A percentile compares a stretch with the other conserved stretches of the same genome.
phyloP scores from a whole-genome alignment of 2,113 vertebrate genomes.

The Phylloscopus trochiloides region DNA sequence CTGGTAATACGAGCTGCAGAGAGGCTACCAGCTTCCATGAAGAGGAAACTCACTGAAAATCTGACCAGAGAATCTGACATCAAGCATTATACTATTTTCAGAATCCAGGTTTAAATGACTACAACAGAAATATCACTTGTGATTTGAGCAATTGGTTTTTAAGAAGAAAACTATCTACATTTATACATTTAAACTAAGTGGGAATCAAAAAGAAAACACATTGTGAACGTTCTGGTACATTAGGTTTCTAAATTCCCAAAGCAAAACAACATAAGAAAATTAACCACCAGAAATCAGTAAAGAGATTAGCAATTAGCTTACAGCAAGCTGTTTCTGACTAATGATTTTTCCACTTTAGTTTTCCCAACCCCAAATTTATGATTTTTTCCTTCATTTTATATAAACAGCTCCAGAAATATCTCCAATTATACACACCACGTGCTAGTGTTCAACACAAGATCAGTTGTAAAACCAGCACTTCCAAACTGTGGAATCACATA shows the following conservation, averaged over 20 bases:
- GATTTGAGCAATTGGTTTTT: neutral
- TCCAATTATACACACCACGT: neutral
- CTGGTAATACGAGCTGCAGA: neutral
- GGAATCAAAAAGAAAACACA: conserved; percentile 20
- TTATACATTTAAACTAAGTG: neutral
- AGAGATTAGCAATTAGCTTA: conserved; percentile 40
- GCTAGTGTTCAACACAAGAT: neutral
- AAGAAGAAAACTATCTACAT: neutral
- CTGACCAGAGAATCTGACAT: neutral
- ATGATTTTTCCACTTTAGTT: conserved; percentile 7
- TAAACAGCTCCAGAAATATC: conserved; percentile 17
- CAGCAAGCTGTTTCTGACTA: conserved; percentile 41
- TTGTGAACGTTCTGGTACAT: conserved; percentile 23
- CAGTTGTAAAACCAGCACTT: neutral
- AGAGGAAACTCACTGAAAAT: neutral
- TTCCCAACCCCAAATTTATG: neutral
- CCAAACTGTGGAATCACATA: neutral
- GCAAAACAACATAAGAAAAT: conserved; percentile 37
- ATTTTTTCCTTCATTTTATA: neutral
- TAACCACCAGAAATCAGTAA: conserved; percentile 27
- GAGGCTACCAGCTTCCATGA: neutral
- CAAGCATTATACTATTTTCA: neutral
- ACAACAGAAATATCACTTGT: neutral
- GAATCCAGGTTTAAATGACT: neutral
- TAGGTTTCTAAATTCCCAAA: conserved; percentile 36